These are phyloP conservation scores for Polypedilum vanderplanki DNA, from an alignment of 1,140 invertebrate genomes.

Conservation along the genomic window DNA sequence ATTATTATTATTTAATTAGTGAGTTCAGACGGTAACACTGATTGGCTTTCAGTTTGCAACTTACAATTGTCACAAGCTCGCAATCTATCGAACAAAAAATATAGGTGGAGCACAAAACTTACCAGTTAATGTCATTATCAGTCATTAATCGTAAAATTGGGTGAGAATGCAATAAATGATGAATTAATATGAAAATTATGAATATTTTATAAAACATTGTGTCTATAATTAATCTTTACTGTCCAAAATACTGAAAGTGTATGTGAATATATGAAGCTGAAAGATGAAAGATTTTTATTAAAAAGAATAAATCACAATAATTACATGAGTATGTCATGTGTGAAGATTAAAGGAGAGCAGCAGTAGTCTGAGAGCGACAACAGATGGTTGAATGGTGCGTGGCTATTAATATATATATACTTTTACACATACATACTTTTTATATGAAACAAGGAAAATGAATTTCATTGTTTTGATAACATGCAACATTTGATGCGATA, in stretches of 20 bases:
- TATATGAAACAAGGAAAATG: neutral
- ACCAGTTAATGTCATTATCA: too few species aligned
- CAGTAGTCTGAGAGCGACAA: neutral
- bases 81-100: too few species aligned
- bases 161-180: too few species aligned
- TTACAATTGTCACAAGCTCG: neutral
- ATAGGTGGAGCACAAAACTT: too few species aligned
- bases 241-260: too few species aligned
- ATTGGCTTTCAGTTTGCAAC: neutral
- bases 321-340: neutral
- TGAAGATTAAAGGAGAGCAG: neutral
- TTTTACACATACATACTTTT: too few species aligned
- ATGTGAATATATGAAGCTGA: too few species aligned
- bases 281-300: neutral
- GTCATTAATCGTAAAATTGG: too few species aligned
- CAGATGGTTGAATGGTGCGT: neutral
- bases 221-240: too few species aligned
- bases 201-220: too few species aligned
- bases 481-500: constrained; percentile 18
- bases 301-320: neutral
- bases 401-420: neutral
- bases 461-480: neutral
- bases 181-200: too few species aligned
- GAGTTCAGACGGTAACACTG: constrained; percentile 9
- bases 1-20: constrained; percentile 20